Conservation (phyloP, 2,113 vertebrate species). For the Lathamus discolor region DNA sequence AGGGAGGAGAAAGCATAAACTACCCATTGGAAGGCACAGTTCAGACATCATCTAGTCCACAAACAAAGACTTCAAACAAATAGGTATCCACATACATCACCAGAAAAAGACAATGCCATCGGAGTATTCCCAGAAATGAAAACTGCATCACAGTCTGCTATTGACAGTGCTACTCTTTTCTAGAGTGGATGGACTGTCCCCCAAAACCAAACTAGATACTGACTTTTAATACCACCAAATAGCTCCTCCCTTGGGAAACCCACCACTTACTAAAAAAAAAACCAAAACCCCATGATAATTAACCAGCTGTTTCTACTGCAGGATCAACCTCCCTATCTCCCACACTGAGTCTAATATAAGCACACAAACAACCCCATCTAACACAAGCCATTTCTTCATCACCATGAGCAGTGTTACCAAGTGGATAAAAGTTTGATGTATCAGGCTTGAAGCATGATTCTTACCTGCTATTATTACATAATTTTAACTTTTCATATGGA, state of each 20-base stretch:
- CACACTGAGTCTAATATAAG: not conserved
- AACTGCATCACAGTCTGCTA: not conserved
- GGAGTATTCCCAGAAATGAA: not conserved
- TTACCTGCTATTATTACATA: not conserved
- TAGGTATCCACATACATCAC: not conserved
- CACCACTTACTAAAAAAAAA: not conserved
- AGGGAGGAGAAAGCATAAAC: not conserved
- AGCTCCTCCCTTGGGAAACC: not conserved
- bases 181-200: not conserved
- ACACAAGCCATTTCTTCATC: not conserved
- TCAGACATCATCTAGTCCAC: not conserved
- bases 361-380: not conserved
- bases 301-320: not conserved
- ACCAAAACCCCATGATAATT: not conserved
- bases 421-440: not conserved
- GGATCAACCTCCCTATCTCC: not conserved
- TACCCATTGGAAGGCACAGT: not conserved
- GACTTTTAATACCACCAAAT: not conserved
- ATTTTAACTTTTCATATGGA: not conserved
- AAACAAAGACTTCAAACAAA: not conserved
- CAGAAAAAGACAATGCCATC: not conserved
- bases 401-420: not conserved
- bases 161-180: not conserved
- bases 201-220: not conserved
- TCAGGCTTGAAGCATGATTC: not conserved